Evolutionary conservation across 2,797 vertebrate species (phyloP).

Genomic region (Etheostoma nigrum): DNA sequence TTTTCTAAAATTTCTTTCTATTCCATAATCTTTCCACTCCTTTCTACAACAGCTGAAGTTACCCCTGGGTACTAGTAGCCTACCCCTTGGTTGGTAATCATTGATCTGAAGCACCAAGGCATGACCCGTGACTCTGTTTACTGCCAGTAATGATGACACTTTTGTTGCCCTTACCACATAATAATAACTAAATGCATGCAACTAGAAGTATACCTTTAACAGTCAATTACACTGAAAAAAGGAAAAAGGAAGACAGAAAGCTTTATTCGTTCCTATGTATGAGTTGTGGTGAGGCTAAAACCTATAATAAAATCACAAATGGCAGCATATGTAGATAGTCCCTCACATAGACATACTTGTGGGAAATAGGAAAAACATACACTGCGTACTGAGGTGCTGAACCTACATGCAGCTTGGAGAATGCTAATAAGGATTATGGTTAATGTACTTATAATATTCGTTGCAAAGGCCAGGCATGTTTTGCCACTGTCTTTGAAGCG

Average conservation of each 20-base stretch:
- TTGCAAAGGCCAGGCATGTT: conserved; percentile 64
- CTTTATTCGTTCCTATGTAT: conserved; percentile 74
- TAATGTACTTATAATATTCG: conserved; percentile 79
- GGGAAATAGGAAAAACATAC: conserved; percentile 92
- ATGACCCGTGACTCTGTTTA: conserved; percentile 21
- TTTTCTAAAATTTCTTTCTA: conserved; percentile 1
- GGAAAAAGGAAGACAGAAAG: conserved; percentile 76
- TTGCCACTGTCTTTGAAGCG: conserved; percentile 73
- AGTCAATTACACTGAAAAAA: conserved; percentile 33
- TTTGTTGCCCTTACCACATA: conserved; percentile 25
- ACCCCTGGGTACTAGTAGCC: background rate
- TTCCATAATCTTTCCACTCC: background rate
- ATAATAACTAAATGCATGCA: conserved; percentile 20
- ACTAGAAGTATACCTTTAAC: conserved; percentile 10
- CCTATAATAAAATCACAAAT: conserved; percentile 89
- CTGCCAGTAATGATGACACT: conserved; percentile 20
- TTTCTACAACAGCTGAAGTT: background rate
- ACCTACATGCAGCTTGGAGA: conserved; percentile 91
- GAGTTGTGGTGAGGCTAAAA: conserved; percentile 85
- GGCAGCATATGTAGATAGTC: conserved; percentile 84
- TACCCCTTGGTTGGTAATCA: background rate
- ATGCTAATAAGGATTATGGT: conserved; percentile 94
- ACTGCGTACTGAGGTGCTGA: conserved; percentile 86
- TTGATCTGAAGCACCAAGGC: conserved; percentile 1
- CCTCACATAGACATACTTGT: conserved; percentile 89